These are phyloP conservation scores for Discoglossus pictus DNA, from an alignment of 2,797 vertebrate species.

Conservation along the genomic window DNA sequence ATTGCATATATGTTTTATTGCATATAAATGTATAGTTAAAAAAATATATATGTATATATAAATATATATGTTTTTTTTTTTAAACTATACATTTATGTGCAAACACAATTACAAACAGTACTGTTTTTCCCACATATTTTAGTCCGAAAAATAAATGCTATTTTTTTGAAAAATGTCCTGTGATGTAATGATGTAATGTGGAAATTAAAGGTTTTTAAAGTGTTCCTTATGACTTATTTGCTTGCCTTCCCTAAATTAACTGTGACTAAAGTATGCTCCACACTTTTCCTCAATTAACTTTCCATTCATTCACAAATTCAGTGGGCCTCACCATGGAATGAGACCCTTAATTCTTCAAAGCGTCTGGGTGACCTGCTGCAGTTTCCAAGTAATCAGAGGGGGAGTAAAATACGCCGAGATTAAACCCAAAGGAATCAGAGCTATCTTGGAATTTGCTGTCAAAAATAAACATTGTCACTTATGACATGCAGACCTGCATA, in stretches of 20 bases:
- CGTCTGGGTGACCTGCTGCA: slow-evolving; percentile 62
- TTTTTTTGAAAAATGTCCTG: no score
- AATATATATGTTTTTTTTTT: no score
- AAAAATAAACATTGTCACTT: slow-evolving; percentile 63
- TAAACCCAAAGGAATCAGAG: slow-evolving; percentile 59
- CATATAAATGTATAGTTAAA: no score
- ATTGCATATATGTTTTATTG: no score
- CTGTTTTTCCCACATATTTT: no score
- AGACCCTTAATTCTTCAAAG: slow-evolving; percentile 71
- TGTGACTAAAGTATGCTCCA: slow-evolving; percentile 63
- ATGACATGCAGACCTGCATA: slow-evolving; percentile 56
- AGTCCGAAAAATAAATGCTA: no score
- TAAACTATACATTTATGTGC: no score
- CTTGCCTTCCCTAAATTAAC: slow-evolving; percentile 61
- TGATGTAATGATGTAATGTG: no score
- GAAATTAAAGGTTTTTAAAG: no score
- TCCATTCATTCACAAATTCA: slow-evolving; percentile 75
- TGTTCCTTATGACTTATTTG: not conserved
- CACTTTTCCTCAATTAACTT: slow-evolving; percentile 74
- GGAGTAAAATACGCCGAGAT: slow-evolving; percentile 62
- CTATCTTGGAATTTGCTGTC: slow-evolving; percentile 60
- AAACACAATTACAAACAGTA: no score
- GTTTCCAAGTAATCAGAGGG: slow-evolving; percentile 67
- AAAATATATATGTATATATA: no score
- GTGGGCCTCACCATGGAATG: slow-evolving; percentile 67